Base-by-base conservation (phyloP, 2,113 vertebrate genomes). In the Campylorhamphus procurvoides region DNA sequence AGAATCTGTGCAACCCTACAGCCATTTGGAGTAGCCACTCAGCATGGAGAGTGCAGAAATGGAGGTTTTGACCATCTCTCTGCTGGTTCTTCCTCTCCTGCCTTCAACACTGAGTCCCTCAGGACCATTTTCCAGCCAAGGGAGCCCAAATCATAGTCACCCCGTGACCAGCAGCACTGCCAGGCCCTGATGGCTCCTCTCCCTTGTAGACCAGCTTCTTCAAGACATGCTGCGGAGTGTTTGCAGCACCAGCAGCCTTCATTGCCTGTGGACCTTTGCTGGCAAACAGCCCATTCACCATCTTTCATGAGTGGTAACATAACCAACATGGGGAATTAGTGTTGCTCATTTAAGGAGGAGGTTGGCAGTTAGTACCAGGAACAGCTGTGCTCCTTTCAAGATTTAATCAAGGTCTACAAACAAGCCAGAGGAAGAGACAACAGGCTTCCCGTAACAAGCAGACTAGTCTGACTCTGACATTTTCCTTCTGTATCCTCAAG, bases 381-480 rank as follows among this genome's bases (percentile, higher is more conserved):
- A 78, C 91, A 97, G 89, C 91, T 79, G 60, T 89, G 86, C 76
- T 75, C 67, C 80, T 95, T 92, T 92, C 56, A 72, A 90, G 73
- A 91, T 91, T 93, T 87, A 94, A 93, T 93, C 83, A 74, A 87
- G 89, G 94, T 93, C 96, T 94, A 67, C 64, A 87, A 92, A 90
- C 68, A 94, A 94, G 60, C 50, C 80, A 92, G 76, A 72, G 76
- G 47, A 93, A 90, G 40, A 93, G 79, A 87, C 79, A 88, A 88
- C 78, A 77, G 68, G 52, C 73, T 92, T 89, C 1, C 7, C 52
- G 44, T 73, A 92, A 92, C 80, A 78, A 92, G 44, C 55, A 92
- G 64, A 86, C 86, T 93, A 55, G 75, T 77, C 86, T 90, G 60
- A 66, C 60, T 80, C 76, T 68, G 76, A 81, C 52, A 68, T 87